Evolutionary conservation across 2,797 vertebrate species (phyloP).

Genomic region (Vireo griseus): DNA sequence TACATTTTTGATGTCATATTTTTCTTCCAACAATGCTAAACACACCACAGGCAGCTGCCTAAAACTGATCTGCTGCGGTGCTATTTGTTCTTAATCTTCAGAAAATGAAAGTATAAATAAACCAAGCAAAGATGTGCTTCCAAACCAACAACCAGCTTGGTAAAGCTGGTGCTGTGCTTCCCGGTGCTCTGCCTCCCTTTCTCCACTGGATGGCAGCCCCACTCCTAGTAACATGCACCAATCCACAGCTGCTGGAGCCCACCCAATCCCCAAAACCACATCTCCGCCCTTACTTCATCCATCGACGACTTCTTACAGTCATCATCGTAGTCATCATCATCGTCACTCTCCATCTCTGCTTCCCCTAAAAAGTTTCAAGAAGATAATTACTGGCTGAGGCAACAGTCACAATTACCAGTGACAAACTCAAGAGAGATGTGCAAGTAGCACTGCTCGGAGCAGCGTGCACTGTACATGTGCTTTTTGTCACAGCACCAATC

Average conservation of each 20-base stretch:
- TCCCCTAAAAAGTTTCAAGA: conserved; percentile 81
- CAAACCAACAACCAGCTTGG: background rate
- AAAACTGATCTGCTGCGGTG: background rate
- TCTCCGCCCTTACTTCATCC: conserved; percentile 86
- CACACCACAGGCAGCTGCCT: background rate
- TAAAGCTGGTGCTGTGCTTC: background rate
- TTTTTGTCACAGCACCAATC: background rate
- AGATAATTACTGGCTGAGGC: background rate
- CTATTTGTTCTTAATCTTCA: background rate
- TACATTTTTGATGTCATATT: background rate
- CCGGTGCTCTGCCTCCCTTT: background rate
- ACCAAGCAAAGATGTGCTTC: background rate
- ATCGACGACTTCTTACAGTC: conserved; percentile 97
- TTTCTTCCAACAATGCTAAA: background rate
- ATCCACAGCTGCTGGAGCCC: accelerated
- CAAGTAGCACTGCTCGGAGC: background rate
- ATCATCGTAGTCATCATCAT: conserved; percentile 92
- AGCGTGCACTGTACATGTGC: background rate
- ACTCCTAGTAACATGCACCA: background rate
- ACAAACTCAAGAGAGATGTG: background rate
- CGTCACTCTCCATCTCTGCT: conserved; percentile 92
- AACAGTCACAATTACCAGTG: background rate
- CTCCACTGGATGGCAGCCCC: conserved; percentile 70
- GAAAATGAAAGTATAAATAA: background rate
- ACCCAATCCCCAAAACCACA: background rate